A percentile compares a stretch with the other conserved stretches of the same genome.
Conservation (phyloP, 2,888 invertebrate genomes). For the Clusia tigrina region DNA sequence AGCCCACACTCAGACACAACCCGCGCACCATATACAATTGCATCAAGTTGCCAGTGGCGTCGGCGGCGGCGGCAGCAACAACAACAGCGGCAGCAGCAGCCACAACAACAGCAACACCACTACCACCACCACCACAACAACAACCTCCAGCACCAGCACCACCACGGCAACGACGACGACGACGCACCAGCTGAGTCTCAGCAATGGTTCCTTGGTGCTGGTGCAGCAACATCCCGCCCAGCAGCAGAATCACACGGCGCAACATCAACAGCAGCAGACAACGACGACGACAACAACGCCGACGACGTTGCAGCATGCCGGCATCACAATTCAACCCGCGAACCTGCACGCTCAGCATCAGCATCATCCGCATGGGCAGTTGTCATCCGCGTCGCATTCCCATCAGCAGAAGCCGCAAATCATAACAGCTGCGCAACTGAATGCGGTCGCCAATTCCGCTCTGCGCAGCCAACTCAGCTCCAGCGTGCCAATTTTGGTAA, state of each 20-base stretch:
- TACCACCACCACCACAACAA: not conserved
- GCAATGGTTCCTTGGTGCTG: conserved; percentile 61
- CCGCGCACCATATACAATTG: conserved; percentile 43
- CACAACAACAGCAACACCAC: too few relatives aligned
- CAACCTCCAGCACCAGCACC: conserved; percentile 28
- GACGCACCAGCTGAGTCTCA: conserved; percentile 61
- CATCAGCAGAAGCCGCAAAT: conserved; percentile 43
- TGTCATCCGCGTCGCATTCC: not conserved
- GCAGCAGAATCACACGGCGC: conserved; percentile 44
- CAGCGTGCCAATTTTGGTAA: conserved; percentile 75
- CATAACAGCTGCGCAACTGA: conserved; percentile 45
- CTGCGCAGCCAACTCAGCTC: conserved; percentile 60
- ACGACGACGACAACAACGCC: too few relatives aligned
- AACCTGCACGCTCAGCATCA: conserved; percentile 55
- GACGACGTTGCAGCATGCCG: conserved; percentile 52
- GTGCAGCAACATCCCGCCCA: conserved; percentile 56
- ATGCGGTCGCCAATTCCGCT: conserved; percentile 62
- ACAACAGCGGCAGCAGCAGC: conserved; percentile 36
- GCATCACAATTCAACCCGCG: conserved; percentile 61
- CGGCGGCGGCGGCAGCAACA: conserved; percentile 51
- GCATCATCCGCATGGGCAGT: conserved; percentile 14
- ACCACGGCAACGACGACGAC: conserved; percentile 46
- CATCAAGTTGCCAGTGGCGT: conserved; percentile 53
- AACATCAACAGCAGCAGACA: conserved; percentile 46
- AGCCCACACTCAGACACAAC: conserved; percentile 25